Conservation (phyloP, 1,140 invertebrate genomes). For the Drosophila orosa region DNA sequence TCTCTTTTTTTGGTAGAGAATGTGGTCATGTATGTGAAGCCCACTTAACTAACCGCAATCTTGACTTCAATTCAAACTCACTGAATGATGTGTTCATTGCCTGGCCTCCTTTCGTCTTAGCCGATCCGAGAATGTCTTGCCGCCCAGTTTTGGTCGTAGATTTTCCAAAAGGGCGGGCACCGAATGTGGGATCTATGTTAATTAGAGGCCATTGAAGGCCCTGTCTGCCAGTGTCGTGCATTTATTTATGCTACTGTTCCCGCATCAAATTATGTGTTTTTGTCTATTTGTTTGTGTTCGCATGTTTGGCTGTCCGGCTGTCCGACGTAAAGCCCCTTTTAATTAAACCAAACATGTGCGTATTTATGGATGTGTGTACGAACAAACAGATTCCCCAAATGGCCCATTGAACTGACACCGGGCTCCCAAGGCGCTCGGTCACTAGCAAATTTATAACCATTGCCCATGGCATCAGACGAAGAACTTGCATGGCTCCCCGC, state of each 20-base stretch:
- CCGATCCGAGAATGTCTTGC: neutral
- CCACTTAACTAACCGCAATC: slow-evolving; percentile 51
- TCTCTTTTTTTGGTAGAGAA: neutral
- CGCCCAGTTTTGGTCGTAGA: neutral
- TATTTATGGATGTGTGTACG: slow-evolving; percentile 34
- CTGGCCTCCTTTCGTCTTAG: neutral
- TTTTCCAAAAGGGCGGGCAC: neutral
- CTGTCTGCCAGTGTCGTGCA: slow-evolving; percentile 1
- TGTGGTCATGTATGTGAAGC: slow-evolving; percentile 23
- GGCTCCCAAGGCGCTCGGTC: slow-evolving; percentile 27
- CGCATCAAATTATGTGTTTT: slow-evolving; percentile 28
- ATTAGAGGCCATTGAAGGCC: slow-evolving; percentile 40
- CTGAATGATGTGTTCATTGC: slow-evolving; percentile 62
- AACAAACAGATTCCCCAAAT: slow-evolving; percentile 70
- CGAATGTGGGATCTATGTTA: slow-evolving; percentile 22
- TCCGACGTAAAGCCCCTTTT: slow-evolving; percentile 69
- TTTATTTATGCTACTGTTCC: slow-evolving; percentile 30
- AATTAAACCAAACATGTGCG: slow-evolving; percentile 76
- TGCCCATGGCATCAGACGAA: slow-evolving; percentile 35
- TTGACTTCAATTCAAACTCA: slow-evolving; percentile 71
- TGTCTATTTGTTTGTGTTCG: slow-evolving; percentile 10
- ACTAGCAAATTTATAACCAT: slow-evolving; percentile 63
- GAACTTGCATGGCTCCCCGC: slow-evolving; percentile 5
- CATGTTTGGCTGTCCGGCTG: slow-evolving; percentile 13
- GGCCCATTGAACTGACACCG: slow-evolving; percentile 73